phyloP scores from a whole-genome alignment of 1,140 invertebrate species.

The Papilio polyxenes region DNA sequence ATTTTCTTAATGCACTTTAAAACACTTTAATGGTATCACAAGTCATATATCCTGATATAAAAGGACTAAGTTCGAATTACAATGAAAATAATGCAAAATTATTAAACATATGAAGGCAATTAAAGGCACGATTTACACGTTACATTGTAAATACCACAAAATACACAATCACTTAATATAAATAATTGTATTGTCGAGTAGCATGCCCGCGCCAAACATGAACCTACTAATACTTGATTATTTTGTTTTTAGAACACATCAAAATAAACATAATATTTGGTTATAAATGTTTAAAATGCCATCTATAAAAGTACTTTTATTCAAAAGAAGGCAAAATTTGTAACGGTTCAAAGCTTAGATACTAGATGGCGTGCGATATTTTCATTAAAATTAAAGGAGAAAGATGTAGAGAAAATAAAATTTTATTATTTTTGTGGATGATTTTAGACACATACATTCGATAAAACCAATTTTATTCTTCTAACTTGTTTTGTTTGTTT shows the following conservation, averaged over 20 bases:
- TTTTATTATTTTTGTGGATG: too few relatives aligned
- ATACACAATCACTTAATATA: background rate
- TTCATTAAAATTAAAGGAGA: too few relatives aligned
- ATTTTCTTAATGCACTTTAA: background rate
- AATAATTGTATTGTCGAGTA: background rate
- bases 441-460: too few relatives aligned
- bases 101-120: background rate
- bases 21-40: background rate
- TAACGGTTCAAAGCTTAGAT: background rate
- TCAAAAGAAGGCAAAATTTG: background rate
- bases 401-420: too few relatives aligned
- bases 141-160: background rate
- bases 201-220: background rate
- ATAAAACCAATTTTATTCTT: too few relatives aligned
- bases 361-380: background rate
- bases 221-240: background rate
- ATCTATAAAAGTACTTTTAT: background rate
- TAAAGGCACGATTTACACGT: background rate
- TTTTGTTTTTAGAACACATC: background rate
- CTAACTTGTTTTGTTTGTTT: too few relatives aligned
- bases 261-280: background rate
- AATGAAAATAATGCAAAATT: background rate
- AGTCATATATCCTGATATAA: background rate
- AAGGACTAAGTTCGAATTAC: background rate
- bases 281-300: background rate